Evolutionary conservation across 2,113 vertebrate species (phyloP).

Genomic region (Xenus cinereus): DNA sequence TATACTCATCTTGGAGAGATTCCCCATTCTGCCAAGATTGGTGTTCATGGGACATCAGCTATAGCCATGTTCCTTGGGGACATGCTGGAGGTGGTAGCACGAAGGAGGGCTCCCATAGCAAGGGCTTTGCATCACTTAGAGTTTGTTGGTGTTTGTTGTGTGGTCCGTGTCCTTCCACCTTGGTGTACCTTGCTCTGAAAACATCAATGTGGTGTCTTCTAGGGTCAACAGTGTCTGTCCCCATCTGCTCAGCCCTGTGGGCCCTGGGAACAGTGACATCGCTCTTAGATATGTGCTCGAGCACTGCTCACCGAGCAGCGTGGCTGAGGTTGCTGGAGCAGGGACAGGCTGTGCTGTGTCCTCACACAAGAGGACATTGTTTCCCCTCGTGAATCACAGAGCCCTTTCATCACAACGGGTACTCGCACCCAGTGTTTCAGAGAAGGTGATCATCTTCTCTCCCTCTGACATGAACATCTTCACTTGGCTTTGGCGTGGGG

Average conservation of each 20-base stretch:
- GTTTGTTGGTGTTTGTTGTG: neutral
- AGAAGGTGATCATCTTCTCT: neutral
- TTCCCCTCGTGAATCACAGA: neutral
- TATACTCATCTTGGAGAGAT: neutral
- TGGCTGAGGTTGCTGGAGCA: accelerated
- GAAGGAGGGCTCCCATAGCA: neutral
- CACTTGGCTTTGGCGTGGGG: neutral
- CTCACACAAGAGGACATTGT: accelerated
- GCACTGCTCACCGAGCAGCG: accelerated
- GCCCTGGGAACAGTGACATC: neutral
- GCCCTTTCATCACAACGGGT: neutral
- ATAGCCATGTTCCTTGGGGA: neutral
- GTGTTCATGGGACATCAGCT: neutral
- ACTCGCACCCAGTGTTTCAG: neutral
- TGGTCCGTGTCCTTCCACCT: accelerated
- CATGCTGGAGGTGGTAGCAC: neutral
- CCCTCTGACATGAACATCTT: neutral
- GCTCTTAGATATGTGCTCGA: neutral
- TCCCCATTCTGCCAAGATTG: neutral
- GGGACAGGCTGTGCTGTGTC: neutral
- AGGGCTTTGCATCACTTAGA: neutral
- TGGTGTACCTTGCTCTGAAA: neutral
- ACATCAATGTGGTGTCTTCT: accelerated
- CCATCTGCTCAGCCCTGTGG: neutral
- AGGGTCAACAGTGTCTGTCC: neutral